Base-by-base conservation (phyloP, 35 echinoderm and acorn worm species). In the Ptychodera flava region DNA sequence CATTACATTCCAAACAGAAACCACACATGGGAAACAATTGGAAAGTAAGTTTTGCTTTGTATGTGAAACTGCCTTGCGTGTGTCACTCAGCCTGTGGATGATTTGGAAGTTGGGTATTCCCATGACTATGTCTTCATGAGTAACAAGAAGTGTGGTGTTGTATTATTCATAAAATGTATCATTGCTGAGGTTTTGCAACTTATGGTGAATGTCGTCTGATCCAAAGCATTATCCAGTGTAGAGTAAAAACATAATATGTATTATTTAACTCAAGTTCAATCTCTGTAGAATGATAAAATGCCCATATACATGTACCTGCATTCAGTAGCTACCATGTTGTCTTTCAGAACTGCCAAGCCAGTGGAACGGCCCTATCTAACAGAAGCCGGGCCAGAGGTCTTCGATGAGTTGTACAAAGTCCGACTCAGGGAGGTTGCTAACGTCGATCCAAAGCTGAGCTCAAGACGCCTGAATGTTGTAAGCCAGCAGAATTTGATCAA, bases 351-450 rank as follows among this genome's bases (percentile, higher is more conserved):
- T n/a, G n/a, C n/a, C n/a, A 82, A 89, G 27, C 88, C 80, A 10
- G 92, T 88, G 33, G 90, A 94, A 32, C 89, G 93, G 76, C 96
- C 90, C 2, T 99, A 99, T 81, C 85, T 99, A 28, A 88, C 92
- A 29, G 96, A 99, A 83, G 93, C 93, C 35, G 96, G 93, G 1
- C 31, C 93, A 33, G 82, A 77, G 78, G 88, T 86, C 16, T 87
- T 99, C 34, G 93, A 94, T 82, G 30, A 79, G 36, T n/a, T 99
- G n/a, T 94, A 94, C 79, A 78, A 88, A 80, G 34, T 99, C 16
- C 82, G 93, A 87, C 90, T 89, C 85, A 82, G 89, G 15, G 80
- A 97, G 35, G 91, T 91, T 33, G 78, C 85, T 30, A 91, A 88
- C 32, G 16, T 97, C 31, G 89, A 86, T 29, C 80, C 82, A 16